A percentile compares a stretch with the other conserved stretches of the same genome.
Evolutionary conservation across 2,113 vertebrate species (phyloP).

Genomic region (Nerophis ophidion): DNA sequence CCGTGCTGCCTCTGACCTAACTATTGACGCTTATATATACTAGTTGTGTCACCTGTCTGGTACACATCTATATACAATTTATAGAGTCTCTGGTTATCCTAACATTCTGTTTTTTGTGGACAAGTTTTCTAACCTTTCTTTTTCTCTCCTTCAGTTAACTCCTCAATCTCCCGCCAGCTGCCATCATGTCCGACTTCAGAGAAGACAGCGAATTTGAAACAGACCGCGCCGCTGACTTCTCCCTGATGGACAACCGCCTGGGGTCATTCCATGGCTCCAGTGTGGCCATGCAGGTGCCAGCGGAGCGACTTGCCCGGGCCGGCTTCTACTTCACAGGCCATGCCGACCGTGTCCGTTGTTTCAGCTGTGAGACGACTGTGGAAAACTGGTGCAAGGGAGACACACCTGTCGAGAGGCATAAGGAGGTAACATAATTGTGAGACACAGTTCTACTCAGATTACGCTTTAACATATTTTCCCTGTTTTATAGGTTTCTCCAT

Average conservation of each 20-base stretch:
- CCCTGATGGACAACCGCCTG: slow-evolving; percentile 66
- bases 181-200: slow-evolving; percentile 56
- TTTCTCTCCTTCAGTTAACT: slow-evolving; percentile 14
- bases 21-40: too few species aligned
- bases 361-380: slow-evolving; percentile 76
- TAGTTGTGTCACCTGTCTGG: too few species aligned
- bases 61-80: too few species aligned
- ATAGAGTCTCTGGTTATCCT: too few species aligned
- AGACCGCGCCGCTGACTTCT: slow-evolving; percentile 59
- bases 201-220: slow-evolving; percentile 51
- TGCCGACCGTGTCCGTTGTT: slow-evolving; percentile 84
- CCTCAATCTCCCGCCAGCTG: slow-evolving; percentile 1
- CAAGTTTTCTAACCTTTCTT: background rate
- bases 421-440: slow-evolving; percentile 38
- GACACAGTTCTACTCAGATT: background rate
- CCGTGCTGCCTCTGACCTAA: too few species aligned
- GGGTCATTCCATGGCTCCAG: slow-evolving; percentile 78
- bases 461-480: background rate
- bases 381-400: slow-evolving; percentile 83
- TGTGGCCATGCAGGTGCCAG: slow-evolving; percentile 65
- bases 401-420: slow-evolving; percentile 77
- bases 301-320: slow-evolving; percentile 75
- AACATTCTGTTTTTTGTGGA: background rate
- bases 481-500: slow-evolving; percentile 72
- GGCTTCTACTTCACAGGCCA: slow-evolving; percentile 86